Percentiles rank a stretch among this genome's conserved stretches.
Conservation (phyloP, 2,113 vertebrate genomes). For the Engraulis encrasicolus region DNA sequence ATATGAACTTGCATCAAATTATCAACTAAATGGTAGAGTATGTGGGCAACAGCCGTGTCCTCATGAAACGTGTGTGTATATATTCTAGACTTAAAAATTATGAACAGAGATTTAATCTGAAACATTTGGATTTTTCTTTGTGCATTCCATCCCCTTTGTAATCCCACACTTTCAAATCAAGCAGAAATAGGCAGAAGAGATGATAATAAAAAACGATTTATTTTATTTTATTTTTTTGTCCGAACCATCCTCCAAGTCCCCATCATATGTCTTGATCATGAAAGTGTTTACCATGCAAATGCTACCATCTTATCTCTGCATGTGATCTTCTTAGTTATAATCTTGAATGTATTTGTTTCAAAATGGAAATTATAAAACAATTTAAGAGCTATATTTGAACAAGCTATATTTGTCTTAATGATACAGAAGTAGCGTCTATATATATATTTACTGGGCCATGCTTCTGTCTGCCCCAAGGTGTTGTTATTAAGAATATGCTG, state of each 20-base stretch:
- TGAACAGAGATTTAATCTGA: constrained; percentile 34
- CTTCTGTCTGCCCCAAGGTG: constrained; percentile 81
- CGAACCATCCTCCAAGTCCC: constrained; percentile 41
- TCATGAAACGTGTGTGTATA: constrained; percentile 56
- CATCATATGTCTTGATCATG: constrained; percentile 53
- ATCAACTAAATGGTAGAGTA: constrained; percentile 40
- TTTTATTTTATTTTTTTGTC: background rate
- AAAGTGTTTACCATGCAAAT: constrained; percentile 67
- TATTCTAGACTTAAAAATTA: constrained; percentile 26
- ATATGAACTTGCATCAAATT: constrained; percentile 30
- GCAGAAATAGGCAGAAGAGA: constrained; percentile 32
- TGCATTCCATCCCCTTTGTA: constrained; percentile 53
- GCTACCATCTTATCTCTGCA: constrained; percentile 87
- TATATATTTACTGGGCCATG: constrained; percentile 79
- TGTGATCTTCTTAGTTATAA: constrained; percentile 84
- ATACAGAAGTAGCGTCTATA: constrained; percentile 83
- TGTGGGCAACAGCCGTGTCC: constrained; percentile 27
- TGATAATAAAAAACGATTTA: constrained; percentile 49
- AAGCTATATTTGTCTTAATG: constrained; percentile 83
- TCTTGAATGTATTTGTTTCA: constrained; percentile 88
- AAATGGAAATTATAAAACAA: constrained; percentile 75
- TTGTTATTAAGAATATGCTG: constrained; percentile 80
- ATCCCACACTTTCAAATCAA: constrained; percentile 39
- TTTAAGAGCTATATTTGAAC: constrained; percentile 77
- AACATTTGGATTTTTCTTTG: constrained; percentile 56